Evolutionary conservation across 1,140 invertebrate genomes (phyloP), one percentile per base, ranked within the genome.

Genomic region (Drosophila trapezifrons): DNA sequence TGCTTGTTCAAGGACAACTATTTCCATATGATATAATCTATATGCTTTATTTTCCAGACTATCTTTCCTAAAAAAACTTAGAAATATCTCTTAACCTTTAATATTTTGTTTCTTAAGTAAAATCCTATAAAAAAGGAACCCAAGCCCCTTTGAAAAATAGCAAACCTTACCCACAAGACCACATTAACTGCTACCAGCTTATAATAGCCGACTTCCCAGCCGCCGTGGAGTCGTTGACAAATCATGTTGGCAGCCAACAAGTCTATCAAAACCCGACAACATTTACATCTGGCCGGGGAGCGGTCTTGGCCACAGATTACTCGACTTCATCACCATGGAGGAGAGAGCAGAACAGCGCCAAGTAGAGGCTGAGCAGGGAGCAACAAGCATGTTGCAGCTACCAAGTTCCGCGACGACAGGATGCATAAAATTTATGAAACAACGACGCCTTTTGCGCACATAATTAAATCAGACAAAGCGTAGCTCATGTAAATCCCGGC

Each of bases 381-480:
- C 25, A 17, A 43, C 13, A 55, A 27, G 9, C 60, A 57, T 65
- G 60, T 37, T 17, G 42, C 43, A 47, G 49, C 59, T 80, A 62
- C 78, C 54, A 78, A 65, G 59, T 80, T 63, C 59, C 64, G 47
- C 82, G 47, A 65, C 66, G 71, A 86, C 83, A 86, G 83, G 83
- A 86, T 86, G 76, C 84, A 83, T 86, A 83, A 87, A 86, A 86
- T 87, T 87, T 86, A 86, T 86, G 83, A 86, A 87, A 86, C 83
- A 83, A 87, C 83, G 76, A 86, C 83, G 83, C 83, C 83, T 87
- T 84, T 87, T 87, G 83, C 84, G 62, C 83, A 87, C 83, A 83
- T 86, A 86, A 86, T 86, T 86, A 86, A 86, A 86, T 86, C 83
- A 87, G 83, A 83, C 83, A 86, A 86, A 86, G 83, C 83, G 83